Base-by-base conservation (phyloP, 2,113 vertebrate genomes). In the Lamprologus ornatipinnis region DNA sequence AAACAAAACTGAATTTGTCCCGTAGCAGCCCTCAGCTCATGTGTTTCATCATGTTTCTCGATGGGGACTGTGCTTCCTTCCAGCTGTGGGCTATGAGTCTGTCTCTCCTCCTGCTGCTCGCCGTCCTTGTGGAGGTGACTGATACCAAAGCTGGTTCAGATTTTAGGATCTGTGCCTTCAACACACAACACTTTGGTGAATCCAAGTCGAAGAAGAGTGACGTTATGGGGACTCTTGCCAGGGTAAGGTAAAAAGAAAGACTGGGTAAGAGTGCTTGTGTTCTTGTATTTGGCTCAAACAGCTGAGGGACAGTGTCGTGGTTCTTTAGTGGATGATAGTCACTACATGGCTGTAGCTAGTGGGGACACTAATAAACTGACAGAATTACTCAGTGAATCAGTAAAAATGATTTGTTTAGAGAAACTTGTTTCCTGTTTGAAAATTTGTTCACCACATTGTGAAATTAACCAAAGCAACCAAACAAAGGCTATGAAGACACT, bases 141-240 rank as follows among this genome's bases (percentile, higher is more conserved):
- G 54, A 79, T 14, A 28, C 87, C 15, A 31, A 53, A 54, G 82
- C 26, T 5, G 53, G 47, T 5, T 87, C 91, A 7, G 87, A 85
- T 4, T 95, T 96, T 53, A 90, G 85, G 83, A 89, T 95, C 53
- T 96, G 96, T 86, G 94, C 96, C 47, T 97, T 97, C 83, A 97
- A 97, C 65, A 84, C 96, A 35, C 94, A 95, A 2, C 91, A 91
- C 86, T 97, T 96, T 84, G 96, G 96, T 6, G 96, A 96, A 2
- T 94, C 95, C 31, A 97, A 97, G 85, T 9, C 94, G 33, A 89
- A 85, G 70, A 93, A 97, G 35, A 31, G 2, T 4, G 45, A 58
- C 5, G 90, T 97, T 55, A 94, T 97, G 95, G 33, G 51, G 2
- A 94, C 51, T 5, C 54, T 97, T 6, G 70, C 88, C 45, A 91